phyloP scores from a whole-genome alignment of 1,140 invertebrate genomes.

The Cotesia glomerata region DNA sequence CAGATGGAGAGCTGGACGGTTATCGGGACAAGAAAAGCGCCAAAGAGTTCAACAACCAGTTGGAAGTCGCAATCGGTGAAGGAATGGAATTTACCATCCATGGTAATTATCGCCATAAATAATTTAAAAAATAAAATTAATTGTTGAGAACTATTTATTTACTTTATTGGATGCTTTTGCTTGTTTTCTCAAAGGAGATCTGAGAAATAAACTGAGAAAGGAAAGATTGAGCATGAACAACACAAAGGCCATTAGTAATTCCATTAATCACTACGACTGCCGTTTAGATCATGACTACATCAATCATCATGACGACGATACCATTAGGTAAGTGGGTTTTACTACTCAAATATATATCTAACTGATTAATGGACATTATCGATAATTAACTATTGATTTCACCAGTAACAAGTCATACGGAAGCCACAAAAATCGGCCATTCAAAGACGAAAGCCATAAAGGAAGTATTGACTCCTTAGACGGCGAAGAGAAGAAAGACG shows the following conservation, averaged over 20 bases:
- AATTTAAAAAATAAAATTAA: conserved; percentile 19
- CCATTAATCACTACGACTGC: conserved; percentile 77
- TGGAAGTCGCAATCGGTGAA: conserved; percentile 88
- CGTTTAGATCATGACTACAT: conserved; percentile 74
- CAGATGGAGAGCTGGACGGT: conserved; percentile 76
- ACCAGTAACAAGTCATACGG: conserved; percentile 89
- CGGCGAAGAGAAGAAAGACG: conserved; percentile 87
- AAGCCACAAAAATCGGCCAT: conserved; percentile 87
- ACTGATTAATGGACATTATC: background rate
- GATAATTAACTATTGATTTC: conserved; percentile 33
- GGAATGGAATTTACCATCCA: conserved; percentile 92
- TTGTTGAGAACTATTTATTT: conserved; percentile 8
- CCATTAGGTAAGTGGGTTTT: conserved; percentile 55
- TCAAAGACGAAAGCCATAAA: conserved; percentile 88
- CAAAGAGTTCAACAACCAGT: conserved; percentile 74
- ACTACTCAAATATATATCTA: background rate
- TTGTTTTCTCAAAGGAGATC: conserved; percentile 67
- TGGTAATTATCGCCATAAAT: conserved; percentile 63
- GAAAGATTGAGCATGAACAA: conserved; percentile 76
- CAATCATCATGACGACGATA: conserved; percentile 71
- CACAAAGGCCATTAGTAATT: conserved; percentile 73
- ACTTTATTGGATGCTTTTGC: conserved; percentile 25
- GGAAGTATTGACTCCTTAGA: conserved; percentile 82
- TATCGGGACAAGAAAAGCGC: conserved; percentile 84
- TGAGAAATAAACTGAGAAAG: conserved; percentile 76